A percentile compares a stretch with the other conserved stretches of the same genome.
phyloP scores from a whole-genome alignment of 2,888 invertebrate species.

The Xanthia togata region DNA sequence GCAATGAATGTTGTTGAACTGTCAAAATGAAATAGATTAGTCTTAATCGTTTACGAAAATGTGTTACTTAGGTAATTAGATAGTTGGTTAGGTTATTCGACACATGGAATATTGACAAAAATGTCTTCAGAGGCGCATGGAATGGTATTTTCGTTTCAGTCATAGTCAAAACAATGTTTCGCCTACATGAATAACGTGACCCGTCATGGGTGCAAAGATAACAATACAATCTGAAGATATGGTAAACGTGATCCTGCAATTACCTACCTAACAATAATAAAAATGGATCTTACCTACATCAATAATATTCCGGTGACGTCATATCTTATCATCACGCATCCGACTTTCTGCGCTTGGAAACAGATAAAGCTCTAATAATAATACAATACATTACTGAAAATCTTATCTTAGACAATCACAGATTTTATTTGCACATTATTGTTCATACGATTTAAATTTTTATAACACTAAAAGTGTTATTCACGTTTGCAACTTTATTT shows the following conservation, averaged over 20 bases:
- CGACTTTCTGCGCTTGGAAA: slow-evolving; percentile 51
- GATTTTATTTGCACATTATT: slow-evolving; percentile 6
- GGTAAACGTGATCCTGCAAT: slow-evolving; percentile 28
- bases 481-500: not conserved
- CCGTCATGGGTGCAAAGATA: slow-evolving; percentile 15
- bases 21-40: too few relatives aligned
- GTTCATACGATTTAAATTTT: not conserved
- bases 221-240: slow-evolving; percentile 24
- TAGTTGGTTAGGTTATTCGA: too few relatives aligned
- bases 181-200: slow-evolving; percentile 14
- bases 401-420: slow-evolving; percentile 3
- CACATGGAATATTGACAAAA: not conserved
- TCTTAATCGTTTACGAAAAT: too few relatives aligned
- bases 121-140: not conserved
- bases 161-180: not conserved
- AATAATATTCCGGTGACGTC: slow-evolving; percentile 39
- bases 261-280: slow-evolving; percentile 19
- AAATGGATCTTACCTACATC: slow-evolving; percentile 9
- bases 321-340: slow-evolving; percentile 35
- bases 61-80: too few relatives aligned
- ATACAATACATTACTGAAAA: slow-evolving; percentile 7
- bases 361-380: slow-evolving; percentile 43
- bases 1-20: too few relatives aligned
- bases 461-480: not conserved
- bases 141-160: not conserved